Percentiles rank a stretch among this genome's conserved stretches.
These are phyloP conservation scores for Dendrocincla tyrannina DNA, from an alignment of 2,797 vertebrate species.

Conservation along the genomic window DNA sequence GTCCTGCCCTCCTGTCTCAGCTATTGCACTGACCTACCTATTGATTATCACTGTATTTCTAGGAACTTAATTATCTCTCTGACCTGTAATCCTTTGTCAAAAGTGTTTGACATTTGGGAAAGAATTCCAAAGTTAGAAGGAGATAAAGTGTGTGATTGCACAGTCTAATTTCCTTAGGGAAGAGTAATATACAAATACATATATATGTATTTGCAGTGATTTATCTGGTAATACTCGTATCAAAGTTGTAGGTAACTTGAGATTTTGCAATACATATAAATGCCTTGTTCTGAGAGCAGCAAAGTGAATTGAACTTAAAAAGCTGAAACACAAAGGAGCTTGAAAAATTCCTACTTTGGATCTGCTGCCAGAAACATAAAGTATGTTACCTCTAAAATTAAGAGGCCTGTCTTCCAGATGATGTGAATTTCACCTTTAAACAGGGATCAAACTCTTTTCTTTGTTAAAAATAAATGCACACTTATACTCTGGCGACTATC, in stretches of 20 bases:
- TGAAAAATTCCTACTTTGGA: constrained; percentile 13
- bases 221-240: constrained; percentile 54
- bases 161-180: constrained; percentile 36
- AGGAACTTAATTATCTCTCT: constrained; percentile 1
- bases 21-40: background rate
- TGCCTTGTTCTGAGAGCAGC: constrained; percentile 14
- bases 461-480: background rate
- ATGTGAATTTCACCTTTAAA: constrained; percentile 3
- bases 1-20: background rate
- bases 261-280: constrained; percentile 30
- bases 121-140: background rate
- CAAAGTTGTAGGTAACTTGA: constrained; percentile 61
- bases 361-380: constrained; percentile 39
- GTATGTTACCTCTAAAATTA: background rate
- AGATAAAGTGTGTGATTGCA: constrained; percentile 29
- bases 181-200: constrained; percentile 14
- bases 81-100: background rate
- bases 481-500: background rate
- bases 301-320: constrained; percentile 28
- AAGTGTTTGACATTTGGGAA: constrained; percentile 19
- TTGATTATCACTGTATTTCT: background rate
- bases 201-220: constrained; percentile 37
- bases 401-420: constrained; percentile 6
- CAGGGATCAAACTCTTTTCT: background rate
- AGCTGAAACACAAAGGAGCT: constrained; percentile 10